These are phyloP conservation scores for Botia almorhae DNA, from an alignment of 2,797 vertebrate species.

Conservation along the genomic window DNA sequence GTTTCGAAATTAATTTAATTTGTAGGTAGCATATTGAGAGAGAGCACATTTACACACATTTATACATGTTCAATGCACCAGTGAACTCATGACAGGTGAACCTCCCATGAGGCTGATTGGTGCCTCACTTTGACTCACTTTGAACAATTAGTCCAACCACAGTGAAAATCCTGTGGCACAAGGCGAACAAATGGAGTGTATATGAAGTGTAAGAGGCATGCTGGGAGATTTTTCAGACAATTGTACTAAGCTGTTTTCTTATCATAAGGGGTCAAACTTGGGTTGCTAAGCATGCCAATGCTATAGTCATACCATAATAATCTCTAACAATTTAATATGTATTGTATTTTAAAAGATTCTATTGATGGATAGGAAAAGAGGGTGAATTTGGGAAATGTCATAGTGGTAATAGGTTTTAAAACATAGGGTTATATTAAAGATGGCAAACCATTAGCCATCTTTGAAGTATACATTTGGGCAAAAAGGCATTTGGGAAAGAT, in stretches of 20 bases:
- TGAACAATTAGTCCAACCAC: conserved; percentile 63
- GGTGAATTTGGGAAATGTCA: conserved; percentile 44
- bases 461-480: conserved; percentile 54
- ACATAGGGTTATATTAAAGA: conserved; percentile 53
- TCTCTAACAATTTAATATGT: neutral
- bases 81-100: conserved; percentile 62
- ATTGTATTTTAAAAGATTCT: conserved; percentile 13
- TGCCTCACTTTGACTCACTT: conserved; percentile 53
- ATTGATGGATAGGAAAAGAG: conserved; percentile 25
- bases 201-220: conserved; percentile 35
- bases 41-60: conserved; percentile 60
- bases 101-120: conserved; percentile 57
- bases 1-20: conserved; percentile 61
- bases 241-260: conserved; percentile 22
- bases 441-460: conserved; percentile 35
- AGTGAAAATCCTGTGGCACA: conserved; percentile 65
- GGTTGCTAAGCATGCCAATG: conserved; percentile 12
- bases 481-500: conserved; percentile 27
- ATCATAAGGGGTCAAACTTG: conserved; percentile 30
- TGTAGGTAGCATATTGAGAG: conserved; percentile 64
- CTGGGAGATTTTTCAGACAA: conserved; percentile 40
- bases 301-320: neutral
- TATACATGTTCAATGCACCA: conserved; percentile 50
- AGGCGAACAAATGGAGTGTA: conserved; percentile 57
- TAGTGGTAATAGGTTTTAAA: conserved; percentile 53